Evolutionary conservation across 2,888 invertebrate genomes (phyloP).

Genomic region (Asteroscopus sphinx): DNA sequence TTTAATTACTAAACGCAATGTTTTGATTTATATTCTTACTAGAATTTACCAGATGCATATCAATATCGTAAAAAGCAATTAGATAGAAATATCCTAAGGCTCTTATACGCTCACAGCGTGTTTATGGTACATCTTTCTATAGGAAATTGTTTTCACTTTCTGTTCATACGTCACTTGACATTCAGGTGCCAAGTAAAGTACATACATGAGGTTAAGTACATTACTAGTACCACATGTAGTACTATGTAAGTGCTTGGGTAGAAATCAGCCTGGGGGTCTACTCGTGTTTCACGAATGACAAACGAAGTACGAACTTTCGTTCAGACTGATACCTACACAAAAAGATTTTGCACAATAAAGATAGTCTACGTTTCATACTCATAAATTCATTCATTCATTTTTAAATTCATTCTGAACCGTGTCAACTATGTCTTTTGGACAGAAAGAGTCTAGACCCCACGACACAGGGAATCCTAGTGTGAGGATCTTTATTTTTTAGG

Average conservation of each 20-base stretch:
- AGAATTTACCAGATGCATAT: constrained; percentile 15
- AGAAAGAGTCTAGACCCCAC: no score
- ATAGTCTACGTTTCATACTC: no score
- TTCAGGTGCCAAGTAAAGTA: constrained; percentile 47
- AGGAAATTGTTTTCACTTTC: constrained; percentile 58
- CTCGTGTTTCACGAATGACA: no score
- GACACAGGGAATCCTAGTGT: no score
- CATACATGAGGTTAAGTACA: no score
- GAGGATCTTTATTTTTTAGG: no score
- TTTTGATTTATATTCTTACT: constrained; percentile 32
- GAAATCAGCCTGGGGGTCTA: constrained; percentile 45
- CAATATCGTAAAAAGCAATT: constrained; percentile 42
- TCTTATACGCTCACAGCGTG: constrained; percentile 20
- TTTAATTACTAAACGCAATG: constrained; percentile 29
- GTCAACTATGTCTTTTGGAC: no score
- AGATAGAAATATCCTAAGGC: constrained; percentile 27
- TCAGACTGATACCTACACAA: no score
- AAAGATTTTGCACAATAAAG: no score
- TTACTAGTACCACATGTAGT: constrained; percentile 29
- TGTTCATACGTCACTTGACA: constrained; percentile 45
- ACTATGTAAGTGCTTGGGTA: constrained; percentile 35
- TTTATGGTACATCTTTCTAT: constrained; percentile 33
- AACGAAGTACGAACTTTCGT: no score
- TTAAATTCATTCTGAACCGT: no score
- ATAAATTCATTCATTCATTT: no score